Base-by-base conservation (phyloP, 37 sponge, comb jelly and placozoan species). In the Hormiphora californensis region DNA sequence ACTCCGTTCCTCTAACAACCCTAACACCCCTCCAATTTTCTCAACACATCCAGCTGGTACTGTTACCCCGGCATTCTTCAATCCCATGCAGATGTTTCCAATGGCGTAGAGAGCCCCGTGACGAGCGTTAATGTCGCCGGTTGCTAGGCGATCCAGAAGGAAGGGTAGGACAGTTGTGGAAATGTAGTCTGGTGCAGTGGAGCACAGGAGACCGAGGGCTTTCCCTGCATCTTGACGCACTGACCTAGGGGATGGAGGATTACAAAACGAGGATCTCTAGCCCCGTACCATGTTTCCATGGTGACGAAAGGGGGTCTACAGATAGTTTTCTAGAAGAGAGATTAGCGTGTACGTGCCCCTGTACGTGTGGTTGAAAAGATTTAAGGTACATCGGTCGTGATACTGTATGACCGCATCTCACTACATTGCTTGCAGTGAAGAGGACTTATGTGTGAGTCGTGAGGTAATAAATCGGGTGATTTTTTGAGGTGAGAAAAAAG, bases 41-140 rank as follows among this genome's bases (percentile, higher is more conserved):
- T 40, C 43, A 12, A 90, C 67, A 21, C 19, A 15, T 1, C 85
- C 86, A 0, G 8, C 85, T 40, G 88, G 27, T 54, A 38, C 40
- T 38, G 33, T 19, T 33, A 46, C 27, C 36, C 62, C 46, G 39
- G 28, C 54, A 53, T 9, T 67, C 63, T 36, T 30, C 32, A 51
- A 90, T 87, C 65, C 69, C 25, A 73, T 51, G 43, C 81, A 73
- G 30, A 93, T 28, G 31, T 91, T 88, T 35, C 90, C 88, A 22
- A 93, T 89, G 7, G 91, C 96, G 55, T 73, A 88, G 31, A 95
- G 91, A 38, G 92, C 90, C 28, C 96, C 96, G 51, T 95, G 96
- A 12, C 92, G 87, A n/a, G 86, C 54, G 59, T 63, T 67, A 32
- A 92, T 88, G 87, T 95, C 96, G 41, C 86, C 33, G 4, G 93